Evolutionary conservation across 2,888 invertebrate genomes (phyloP).

Genomic region (Hemicrepidius hirtus): DNA sequence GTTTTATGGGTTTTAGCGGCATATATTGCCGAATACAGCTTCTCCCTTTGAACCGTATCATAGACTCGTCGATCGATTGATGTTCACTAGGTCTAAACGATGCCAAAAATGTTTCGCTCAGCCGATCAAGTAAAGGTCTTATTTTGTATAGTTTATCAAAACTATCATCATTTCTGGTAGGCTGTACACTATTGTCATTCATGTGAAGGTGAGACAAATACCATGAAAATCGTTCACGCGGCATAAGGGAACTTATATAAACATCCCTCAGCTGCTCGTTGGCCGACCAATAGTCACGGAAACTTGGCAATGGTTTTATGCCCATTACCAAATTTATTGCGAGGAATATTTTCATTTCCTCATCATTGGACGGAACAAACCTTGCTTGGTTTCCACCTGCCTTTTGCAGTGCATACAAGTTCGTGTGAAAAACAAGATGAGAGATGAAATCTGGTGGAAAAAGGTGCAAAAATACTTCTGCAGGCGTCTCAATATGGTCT

Average conservation of each 20-base stretch:
- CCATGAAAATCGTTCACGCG: constrained; percentile 43
- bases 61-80: constrained; percentile 58
- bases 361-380: constrained; percentile 2
- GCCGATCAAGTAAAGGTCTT: constrained; percentile 52
- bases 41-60: constrained; percentile 60
- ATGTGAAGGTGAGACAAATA: constrained; percentile 55
- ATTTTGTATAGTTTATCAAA: constrained; percentile 61
- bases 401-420: too few relatives aligned
- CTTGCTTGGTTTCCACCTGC: neutral
- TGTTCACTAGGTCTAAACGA: constrained; percentile 19
- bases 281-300: constrained; percentile 58
- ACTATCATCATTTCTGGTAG: constrained; percentile 44
- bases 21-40: constrained; percentile 54
- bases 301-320: constrained; percentile 56
- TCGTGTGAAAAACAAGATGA: too few relatives aligned
- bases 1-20: constrained; percentile 57
- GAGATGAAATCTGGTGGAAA: too few relatives aligned
- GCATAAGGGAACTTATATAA: constrained; percentile 45
- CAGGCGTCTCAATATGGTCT: too few relatives aligned
- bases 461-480: too few relatives aligned
- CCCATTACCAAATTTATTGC: constrained; percentile 60
- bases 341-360: constrained; percentile 54
- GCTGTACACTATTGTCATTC: constrained; percentile 56
- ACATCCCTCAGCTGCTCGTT: constrained; percentile 42
- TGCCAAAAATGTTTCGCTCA: constrained; percentile 48